phyloP scores from a whole-genome alignment of 1,140 invertebrate genomes.

The Heterodera carotae region DNA sequence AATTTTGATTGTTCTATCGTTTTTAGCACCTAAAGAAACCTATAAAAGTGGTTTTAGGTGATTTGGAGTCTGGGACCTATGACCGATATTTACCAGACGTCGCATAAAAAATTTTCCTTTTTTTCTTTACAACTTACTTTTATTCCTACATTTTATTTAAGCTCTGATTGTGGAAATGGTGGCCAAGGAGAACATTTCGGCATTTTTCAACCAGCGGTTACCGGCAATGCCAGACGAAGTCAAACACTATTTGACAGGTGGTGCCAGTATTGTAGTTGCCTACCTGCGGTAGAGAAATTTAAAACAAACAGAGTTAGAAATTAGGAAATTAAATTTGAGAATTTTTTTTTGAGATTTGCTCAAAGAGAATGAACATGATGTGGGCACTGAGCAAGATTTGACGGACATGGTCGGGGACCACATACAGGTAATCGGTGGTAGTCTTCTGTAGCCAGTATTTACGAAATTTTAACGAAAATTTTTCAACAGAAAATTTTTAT shows the following conservation, averaged over 20 bases:
- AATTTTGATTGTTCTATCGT: no score
- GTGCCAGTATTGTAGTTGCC: background rate
- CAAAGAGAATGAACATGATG: constrained; percentile 50
- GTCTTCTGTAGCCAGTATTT: no score
- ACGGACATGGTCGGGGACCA: constrained; percentile 52
- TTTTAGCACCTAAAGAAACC: no score
- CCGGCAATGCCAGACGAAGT: constrained; percentile 45
- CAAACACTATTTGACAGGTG: constrained; percentile 42
- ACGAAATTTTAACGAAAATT: no score
- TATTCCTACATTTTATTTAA: background rate
- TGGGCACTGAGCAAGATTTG: constrained; percentile 40
- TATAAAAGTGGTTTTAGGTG: no score
- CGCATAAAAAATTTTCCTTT: background rate
- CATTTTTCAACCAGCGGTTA: constrained; percentile 38
- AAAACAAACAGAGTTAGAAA: no score
- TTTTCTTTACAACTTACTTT: background rate
- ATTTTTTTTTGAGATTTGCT: constrained; percentile 36
- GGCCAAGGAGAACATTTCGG: constrained; percentile 21
- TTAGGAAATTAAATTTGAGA: no score
- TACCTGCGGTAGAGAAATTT: background rate
- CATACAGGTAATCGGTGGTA: constrained; percentile 16
- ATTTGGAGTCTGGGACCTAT: no score
- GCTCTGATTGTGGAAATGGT: background rate
- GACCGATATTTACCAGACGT: no score
- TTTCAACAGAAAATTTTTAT: background rate